phyloP scores from a whole-genome alignment of 92 coral and sea anemone genomes.

The Muricea muricata region DNA sequence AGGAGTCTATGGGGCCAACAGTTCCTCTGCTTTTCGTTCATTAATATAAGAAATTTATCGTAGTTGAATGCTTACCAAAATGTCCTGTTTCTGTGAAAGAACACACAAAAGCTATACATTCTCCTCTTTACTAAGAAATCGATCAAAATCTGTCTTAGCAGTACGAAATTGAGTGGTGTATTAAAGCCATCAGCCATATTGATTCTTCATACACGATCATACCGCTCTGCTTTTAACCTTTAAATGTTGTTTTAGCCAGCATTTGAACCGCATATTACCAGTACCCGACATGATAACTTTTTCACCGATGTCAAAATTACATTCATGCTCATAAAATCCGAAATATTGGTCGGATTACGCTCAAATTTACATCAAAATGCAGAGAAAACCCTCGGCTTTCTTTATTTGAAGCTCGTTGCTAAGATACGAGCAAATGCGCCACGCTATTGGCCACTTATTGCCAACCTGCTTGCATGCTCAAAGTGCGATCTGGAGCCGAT shows the following conservation, averaged over 20 bases:
- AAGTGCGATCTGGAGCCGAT: conserved; percentile 1
- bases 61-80: conserved; percentile 27
- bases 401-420: conserved; percentile 10
- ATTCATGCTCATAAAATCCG: conserved; percentile 9
- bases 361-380: conserved; percentile 4
- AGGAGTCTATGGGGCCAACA: conserved; percentile 2
- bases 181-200: conserved; percentile 3
- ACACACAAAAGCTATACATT: not conserved
- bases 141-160: conserved; percentile 26
- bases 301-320: not conserved
- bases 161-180: not conserved
- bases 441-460: conserved; percentile 34
- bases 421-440: conserved; percentile 21
- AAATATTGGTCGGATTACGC: not conserved
- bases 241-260: conserved; percentile 3
- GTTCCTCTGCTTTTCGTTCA: too few species aligned
- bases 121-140: conserved; percentile 9
- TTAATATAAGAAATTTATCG: conserved; percentile 11
- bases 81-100: not conserved
- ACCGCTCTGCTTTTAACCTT: conserved; percentile 8
- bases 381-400: conserved; percentile 16
- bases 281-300: conserved; percentile 24
- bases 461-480: too few species aligned
- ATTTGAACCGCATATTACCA: not conserved
- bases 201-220: conserved; percentile 1